These are phyloP conservation scores for Pseudobourletiella spinata DNA, from an alignment of 1,140 invertebrate genomes.

Conservation along the genomic window DNA sequence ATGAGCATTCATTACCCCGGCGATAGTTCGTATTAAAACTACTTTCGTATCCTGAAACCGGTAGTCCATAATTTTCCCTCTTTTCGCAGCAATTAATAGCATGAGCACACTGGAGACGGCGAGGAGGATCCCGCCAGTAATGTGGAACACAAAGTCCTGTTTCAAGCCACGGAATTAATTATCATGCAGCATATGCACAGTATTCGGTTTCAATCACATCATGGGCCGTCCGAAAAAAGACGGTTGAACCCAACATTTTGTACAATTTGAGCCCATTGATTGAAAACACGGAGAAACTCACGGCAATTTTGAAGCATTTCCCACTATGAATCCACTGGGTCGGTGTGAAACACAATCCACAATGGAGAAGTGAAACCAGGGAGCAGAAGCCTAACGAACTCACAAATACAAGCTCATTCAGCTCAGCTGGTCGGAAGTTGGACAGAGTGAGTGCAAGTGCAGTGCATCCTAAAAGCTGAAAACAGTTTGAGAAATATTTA, in stretches of 20 bases:
- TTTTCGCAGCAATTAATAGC: neutral
- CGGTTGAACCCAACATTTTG: no score
- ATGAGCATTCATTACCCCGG: neutral
- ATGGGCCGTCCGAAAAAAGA: no score
- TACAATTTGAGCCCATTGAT: neutral
- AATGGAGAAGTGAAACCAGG: neutral
- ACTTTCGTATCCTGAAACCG: slow-evolving; percentile 1
- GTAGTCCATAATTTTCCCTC: neutral
- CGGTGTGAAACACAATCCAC: neutral
- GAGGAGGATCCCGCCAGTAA: neutral
- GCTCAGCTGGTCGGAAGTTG: neutral
- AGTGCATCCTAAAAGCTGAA: neutral
- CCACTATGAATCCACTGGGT: neutral
- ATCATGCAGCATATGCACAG: neutral
- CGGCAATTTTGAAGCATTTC: slow-evolving; percentile 1
- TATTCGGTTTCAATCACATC: neutral
- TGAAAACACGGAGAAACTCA: neutral
- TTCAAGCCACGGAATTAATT: neutral
- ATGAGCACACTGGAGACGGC: neutral
- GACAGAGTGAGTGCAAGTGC: neutral
- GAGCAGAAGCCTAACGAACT: neutral
- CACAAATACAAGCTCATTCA: neutral
- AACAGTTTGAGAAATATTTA: neutral
- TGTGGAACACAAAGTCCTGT: slow-evolving; percentile 6
- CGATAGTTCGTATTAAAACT: neutral